Conservation (phyloP, 2,797 vertebrate species). For the Arremon brunneinucha region DNA sequence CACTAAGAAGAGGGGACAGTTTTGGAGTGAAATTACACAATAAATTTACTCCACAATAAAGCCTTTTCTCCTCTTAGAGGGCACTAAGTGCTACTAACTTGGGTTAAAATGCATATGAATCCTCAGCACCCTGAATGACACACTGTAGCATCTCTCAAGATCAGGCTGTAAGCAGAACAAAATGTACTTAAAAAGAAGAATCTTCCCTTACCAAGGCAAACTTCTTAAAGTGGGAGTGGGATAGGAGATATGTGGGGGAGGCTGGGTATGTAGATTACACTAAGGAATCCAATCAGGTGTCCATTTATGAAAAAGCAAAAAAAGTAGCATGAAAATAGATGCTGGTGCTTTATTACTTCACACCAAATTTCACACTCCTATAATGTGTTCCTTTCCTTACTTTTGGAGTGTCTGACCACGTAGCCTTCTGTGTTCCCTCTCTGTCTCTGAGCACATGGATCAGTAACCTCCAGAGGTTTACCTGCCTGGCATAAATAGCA, state of each 20-base stretch:
- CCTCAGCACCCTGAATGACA: background rate
- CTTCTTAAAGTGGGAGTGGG: background rate
- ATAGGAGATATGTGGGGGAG: background rate
- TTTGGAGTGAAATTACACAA: background rate
- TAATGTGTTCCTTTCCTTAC: background rate
- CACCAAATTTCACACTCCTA: background rate
- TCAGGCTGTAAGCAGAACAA: background rate
- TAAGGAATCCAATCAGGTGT: background rate
- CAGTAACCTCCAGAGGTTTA: background rate
- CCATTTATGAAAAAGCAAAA: background rate
- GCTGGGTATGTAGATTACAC: background rate
- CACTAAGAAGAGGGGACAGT: background rate
- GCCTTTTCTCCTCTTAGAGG: background rate
- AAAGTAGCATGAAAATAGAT: background rate
- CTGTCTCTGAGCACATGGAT: background rate
- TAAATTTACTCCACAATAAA: background rate
- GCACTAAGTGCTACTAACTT: background rate
- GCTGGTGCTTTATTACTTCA: background rate
- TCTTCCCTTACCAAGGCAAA: background rate
- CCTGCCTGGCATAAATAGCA: constrained; percentile 6
- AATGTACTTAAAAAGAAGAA: background rate
- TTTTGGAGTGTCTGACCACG: background rate
- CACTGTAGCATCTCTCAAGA: background rate
- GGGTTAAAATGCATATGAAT: background rate
- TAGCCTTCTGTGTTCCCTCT: background rate